Evolutionary conservation across 64 coral and sea anemone genomes (phyloP).

Genomic region (Acropora yongei): DNA sequence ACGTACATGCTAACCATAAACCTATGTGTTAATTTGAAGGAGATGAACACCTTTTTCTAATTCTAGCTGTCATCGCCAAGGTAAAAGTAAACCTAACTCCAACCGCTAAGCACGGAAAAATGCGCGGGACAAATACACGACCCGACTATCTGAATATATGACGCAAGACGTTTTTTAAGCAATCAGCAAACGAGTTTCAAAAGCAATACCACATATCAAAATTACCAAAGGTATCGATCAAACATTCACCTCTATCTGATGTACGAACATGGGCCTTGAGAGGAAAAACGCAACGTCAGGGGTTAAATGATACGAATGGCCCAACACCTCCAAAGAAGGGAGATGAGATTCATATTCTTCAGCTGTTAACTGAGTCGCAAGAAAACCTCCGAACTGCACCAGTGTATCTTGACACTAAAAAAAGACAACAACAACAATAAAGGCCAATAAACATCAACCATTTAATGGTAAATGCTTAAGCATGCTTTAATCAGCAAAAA

Average conservation of each 20-base stretch:
- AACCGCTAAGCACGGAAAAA: no score
- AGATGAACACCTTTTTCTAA: no score
- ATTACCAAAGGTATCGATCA: not conserved
- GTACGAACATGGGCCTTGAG: constrained; percentile 94
- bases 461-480: not conserved
- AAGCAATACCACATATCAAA: no score
- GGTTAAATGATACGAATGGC: constrained; percentile 86
- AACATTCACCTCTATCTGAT: constrained; percentile 89
- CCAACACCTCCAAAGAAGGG: constrained; percentile 80
- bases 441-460: not conserved
- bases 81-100: no score
- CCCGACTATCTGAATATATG: no score
- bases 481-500: no score
- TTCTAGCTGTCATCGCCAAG: no score
- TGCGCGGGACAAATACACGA: no score
- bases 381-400: constrained; percentile 98
- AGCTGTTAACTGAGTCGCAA: constrained; percentile 91
- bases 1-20: no score
- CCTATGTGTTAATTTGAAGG: no score
- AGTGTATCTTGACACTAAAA: constrained; percentile 96
- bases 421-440: constrained; percentile 3
- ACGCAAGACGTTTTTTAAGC: no score
- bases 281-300: constrained; percentile 96
- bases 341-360: constrained; percentile 89
- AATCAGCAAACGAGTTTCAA: no score